Evolutionary conservation across 1,140 invertebrate species (phyloP).

Genomic region (Gonioctena quinquepunctata): DNA sequence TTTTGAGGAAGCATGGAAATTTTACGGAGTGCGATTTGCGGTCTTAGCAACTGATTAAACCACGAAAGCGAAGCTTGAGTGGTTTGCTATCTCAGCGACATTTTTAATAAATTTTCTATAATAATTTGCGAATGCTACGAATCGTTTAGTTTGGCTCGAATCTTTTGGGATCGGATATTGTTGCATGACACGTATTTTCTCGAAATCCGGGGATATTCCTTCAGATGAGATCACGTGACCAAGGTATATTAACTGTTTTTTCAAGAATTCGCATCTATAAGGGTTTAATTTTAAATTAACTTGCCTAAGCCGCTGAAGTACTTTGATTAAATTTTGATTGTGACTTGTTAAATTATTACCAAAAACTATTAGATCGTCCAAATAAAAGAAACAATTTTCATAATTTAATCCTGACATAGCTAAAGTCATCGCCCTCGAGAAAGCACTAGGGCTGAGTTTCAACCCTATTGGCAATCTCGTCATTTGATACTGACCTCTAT

Average conservation of each 20-base stretch:
- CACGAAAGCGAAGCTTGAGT: no score
- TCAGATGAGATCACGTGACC: slow-evolving; percentile 55
- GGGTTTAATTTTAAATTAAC: slow-evolving; percentile 56
- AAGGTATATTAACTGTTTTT: slow-evolving; percentile 55
- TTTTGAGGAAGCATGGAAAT: no score
- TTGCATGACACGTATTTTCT: slow-evolving; percentile 51
- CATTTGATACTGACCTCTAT: slow-evolving; percentile 39
- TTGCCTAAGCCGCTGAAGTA: slow-evolving; percentile 47
- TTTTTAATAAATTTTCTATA: slow-evolving; percentile 48
- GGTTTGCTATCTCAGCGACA: slow-evolving; percentile 43
- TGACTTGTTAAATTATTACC: slow-evolving; percentile 48
- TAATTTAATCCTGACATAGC: slow-evolving; percentile 38
- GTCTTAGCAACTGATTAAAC: no score
- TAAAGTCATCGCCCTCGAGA: slow-evolving; percentile 37
- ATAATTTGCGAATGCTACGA: slow-evolving; percentile 50
- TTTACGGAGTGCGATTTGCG: no score
- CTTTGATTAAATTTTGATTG: slow-evolving; percentile 43
- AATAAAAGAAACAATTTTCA: slow-evolving; percentile 33
- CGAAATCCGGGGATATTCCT: slow-evolving; percentile 52
- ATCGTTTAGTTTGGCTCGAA: slow-evolving; percentile 46
- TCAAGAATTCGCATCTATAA: slow-evolving; percentile 58
- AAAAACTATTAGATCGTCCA: slow-evolving; percentile 56
- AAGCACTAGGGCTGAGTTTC: slow-evolving; percentile 37
- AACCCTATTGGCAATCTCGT: slow-evolving; percentile 35
- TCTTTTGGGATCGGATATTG: slow-evolving; percentile 38